A percentile compares a stretch with the other conserved stretches of the same genome.
These are phyloP conservation scores for Rutilus rutilus DNA, from an alignment of 2,113 vertebrate species.

Conservation along the genomic window DNA sequence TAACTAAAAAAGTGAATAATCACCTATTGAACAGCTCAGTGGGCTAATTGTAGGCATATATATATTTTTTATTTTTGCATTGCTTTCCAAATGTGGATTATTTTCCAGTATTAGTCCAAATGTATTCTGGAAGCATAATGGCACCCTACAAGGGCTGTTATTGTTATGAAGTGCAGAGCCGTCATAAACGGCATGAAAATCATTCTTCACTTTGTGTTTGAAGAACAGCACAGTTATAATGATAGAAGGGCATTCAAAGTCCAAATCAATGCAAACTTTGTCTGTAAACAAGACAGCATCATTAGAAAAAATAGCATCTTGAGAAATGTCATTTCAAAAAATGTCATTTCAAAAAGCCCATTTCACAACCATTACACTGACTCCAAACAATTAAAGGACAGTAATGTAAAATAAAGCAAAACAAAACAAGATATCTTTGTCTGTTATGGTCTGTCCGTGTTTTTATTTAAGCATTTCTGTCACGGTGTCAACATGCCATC, in stretches of 20 bases:
- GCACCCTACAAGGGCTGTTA: conserved; percentile 36
- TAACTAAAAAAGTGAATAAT: no score
- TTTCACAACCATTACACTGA: background rate
- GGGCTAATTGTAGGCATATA: background rate
- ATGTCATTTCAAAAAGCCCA: conserved; percentile 2
- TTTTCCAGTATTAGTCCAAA: conserved; percentile 1
- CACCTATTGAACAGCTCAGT: no score
- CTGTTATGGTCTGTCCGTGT: background rate
- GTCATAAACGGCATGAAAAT: conserved; percentile 34
- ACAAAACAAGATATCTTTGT: background rate
- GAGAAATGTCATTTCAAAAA: conserved; percentile 13
- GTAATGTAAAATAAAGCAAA: conserved; percentile 2
- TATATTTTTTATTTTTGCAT: background rate
- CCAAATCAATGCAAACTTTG: conserved; percentile 17
- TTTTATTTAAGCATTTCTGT: background rate
- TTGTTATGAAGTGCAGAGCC: conserved; percentile 42
- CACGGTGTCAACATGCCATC: background rate
- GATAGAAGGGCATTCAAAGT: conserved; percentile 21
- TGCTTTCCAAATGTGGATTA: conserved; percentile 6
- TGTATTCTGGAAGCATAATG: conserved; percentile 30
- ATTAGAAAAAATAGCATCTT: conserved; percentile 14
- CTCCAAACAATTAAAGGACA: conserved; percentile 15
- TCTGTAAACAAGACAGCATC: conserved; percentile 23
- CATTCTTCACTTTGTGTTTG: conserved; percentile 37
- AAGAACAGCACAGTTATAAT: conserved; percentile 33